These are phyloP conservation scores for Neopelma chrysocephalum DNA, from an alignment of 2,797 vertebrate species.

Conservation along the genomic window DNA sequence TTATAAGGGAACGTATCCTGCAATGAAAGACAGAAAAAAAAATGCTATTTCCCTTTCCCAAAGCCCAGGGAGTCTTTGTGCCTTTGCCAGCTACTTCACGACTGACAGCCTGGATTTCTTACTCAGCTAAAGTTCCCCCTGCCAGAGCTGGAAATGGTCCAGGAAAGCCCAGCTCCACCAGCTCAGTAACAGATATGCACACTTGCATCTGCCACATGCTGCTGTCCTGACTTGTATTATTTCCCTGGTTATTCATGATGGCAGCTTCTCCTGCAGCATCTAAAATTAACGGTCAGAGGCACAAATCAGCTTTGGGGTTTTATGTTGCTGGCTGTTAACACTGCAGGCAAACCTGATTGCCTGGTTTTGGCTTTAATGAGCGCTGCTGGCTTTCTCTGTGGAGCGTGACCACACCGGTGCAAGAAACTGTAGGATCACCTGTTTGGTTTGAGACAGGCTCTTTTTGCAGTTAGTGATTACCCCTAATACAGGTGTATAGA, in stretches of 20 bases:
- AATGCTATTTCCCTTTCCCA: background rate
- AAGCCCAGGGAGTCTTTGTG: background rate
- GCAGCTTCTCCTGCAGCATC: background rate
- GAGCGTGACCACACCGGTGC: accelerated
- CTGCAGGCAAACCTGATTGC: background rate
- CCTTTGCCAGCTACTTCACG: constrained; percentile 50
- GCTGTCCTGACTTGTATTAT: background rate
- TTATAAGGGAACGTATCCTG: background rate
- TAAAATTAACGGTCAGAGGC: background rate
- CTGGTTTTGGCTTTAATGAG: background rate
- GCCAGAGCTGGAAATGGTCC: constrained; percentile 11
- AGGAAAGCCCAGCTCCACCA: constrained; percentile 8
- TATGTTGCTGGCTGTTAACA: background rate
- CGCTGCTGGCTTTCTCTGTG: accelerated
- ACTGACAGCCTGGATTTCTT: constrained; percentile 55
- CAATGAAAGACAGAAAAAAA: background rate
- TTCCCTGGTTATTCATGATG: background rate
- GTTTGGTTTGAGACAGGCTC: background rate
- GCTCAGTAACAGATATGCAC: background rate
- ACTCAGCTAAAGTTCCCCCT: constrained; percentile 59
- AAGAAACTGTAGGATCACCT: background rate
- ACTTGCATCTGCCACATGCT: constrained; percentile 8
- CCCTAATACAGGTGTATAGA: accelerated
- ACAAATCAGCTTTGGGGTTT: background rate
- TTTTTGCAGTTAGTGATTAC: background rate